Conservation (phyloP, 2,797 vertebrate genomes). For the Diplodus sargus region DNA sequence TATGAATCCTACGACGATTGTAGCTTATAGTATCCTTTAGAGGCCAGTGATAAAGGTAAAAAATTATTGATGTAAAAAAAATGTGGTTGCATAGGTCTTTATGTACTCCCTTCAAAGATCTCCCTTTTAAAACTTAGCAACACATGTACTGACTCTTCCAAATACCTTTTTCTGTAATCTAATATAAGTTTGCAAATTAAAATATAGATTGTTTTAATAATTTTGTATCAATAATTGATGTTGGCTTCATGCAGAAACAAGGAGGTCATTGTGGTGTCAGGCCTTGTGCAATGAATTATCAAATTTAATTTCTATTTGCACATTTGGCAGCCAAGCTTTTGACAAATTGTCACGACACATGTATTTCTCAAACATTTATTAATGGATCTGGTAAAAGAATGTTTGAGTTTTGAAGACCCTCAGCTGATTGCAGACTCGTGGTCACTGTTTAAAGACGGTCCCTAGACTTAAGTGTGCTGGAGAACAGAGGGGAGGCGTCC, state of each 20-base stretch:
- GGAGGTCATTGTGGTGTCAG: not conserved
- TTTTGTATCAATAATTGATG: constrained; percentile 85
- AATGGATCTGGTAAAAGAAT: not conserved
- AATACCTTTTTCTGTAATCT: constrained; percentile 98
- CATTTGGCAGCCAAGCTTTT: not conserved
- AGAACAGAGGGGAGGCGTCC: constrained; percentile 50
- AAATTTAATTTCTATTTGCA: not conserved
- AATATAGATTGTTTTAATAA: constrained; percentile 99
- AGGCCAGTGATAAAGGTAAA: constrained; percentile 83
- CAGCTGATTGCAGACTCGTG: not conserved
- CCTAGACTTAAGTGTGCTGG: not conserved
- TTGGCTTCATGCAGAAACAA: constrained; percentile 13
- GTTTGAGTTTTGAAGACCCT: not conserved
- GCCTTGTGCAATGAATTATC: not conserved
- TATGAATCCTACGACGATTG: constrained; percentile 79
- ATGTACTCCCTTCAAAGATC: constrained; percentile 90
- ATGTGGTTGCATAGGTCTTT: constrained; percentile 84
- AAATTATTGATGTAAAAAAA: constrained; percentile 81
- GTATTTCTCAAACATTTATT: not conserved
- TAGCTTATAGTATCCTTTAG: constrained; percentile 86
- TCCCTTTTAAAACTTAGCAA: constrained; percentile 91
- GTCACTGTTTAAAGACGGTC: not conserved
- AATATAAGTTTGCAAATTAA: constrained; percentile 99
- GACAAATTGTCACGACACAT: not conserved
- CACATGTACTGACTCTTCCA: constrained; percentile 93